Evolutionary conservation across 2,888 invertebrate genomes (phyloP), one percentile per base, ranked within the genome.

Genomic region (Acleris laterana): DNA sequence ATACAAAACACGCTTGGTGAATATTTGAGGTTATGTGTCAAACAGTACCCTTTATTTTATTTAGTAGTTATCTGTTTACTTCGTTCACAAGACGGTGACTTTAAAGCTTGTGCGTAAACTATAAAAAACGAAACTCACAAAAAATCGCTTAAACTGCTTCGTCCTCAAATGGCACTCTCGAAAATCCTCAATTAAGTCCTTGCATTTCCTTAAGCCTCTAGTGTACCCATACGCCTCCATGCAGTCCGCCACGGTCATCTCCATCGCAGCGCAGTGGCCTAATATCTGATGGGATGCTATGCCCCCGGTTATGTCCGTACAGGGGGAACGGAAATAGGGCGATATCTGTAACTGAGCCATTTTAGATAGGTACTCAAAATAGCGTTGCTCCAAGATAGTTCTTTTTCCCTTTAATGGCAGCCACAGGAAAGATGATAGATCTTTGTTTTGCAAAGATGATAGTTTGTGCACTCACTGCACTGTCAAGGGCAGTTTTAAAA

Each of bases 191-290:
- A 96, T 92, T 7, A 96, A 81, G 62, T 91, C 83, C 5, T 83
- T 77, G 79, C 97, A 97, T 79, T 95, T 94, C 16, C 77, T 78
- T 42, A 87, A 72, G 0, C 95, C 96, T 46, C 93, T 90, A n/a
- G 95, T 94, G 9, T 95, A 75, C 1, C 97, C 97, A 72, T 97
- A 97, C 2, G 96, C 97, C 78, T 97, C 97, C 55, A 97, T 78
- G 76, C 97, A 97, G 71, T 97, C 96, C 87, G 96, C 94, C 77
- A 95, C 94, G 25, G 94, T 93, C 80, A 95, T 88, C 87, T 97
- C 97, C 72, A 96, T 87, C 63, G 94, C 90, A 42, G 94, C 95
- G 78, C 97, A 97, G 19, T 85, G 80, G 19, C 95, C 95, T 74
- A 94, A 87, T 77, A 94, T 87, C 81, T 96, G 96, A 74, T 95